Conservation (phyloP, 2,797 vertebrate genomes). For the Geotrypetes seraphini region DNA sequence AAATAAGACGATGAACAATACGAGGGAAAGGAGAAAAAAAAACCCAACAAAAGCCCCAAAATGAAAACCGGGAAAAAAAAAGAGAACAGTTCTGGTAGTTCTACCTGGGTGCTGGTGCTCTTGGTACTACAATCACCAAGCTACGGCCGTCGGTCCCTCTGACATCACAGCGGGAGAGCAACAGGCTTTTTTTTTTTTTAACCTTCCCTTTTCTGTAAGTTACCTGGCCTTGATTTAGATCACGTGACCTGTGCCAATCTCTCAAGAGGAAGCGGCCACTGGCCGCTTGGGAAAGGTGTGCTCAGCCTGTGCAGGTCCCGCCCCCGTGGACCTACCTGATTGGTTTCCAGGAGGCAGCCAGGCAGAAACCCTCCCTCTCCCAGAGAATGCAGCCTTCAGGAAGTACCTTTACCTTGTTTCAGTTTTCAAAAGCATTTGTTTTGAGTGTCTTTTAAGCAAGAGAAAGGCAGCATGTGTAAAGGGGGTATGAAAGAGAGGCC, state of each 20-base stretch:
- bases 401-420: constrained; percentile 28
- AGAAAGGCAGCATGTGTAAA: no score
- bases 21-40: constrained; percentile 35
- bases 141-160: constrained; percentile 69
- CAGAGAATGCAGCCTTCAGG: constrained; percentile 14
- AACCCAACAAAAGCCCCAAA: no score
- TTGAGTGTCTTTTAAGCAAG: neutral
- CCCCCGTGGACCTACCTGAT: constrained; percentile 42
- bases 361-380: constrained; percentile 16
- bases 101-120: constrained; percentile 87
- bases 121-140: constrained; percentile 66
- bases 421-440: neutral
- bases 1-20: constrained; percentile 62
- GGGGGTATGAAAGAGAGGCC: neutral
- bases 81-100: constrained; percentile 41
- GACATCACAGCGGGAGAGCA: constrained; percentile 74
- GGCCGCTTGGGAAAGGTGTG: constrained; percentile 73
- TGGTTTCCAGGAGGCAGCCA: constrained; percentile 42
- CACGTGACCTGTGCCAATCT: constrained; percentile 55
- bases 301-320: constrained; percentile 49
- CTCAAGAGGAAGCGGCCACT: constrained; percentile 47
- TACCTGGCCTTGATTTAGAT: constrained; percentile 74
- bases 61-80: constrained; percentile 1
- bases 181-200: no score
- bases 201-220: constrained; percentile 52